These are phyloP conservation scores for Anagyrus pseudococci DNA, from an alignment of 2,888 invertebrate genomes.

Conservation along the genomic window DNA sequence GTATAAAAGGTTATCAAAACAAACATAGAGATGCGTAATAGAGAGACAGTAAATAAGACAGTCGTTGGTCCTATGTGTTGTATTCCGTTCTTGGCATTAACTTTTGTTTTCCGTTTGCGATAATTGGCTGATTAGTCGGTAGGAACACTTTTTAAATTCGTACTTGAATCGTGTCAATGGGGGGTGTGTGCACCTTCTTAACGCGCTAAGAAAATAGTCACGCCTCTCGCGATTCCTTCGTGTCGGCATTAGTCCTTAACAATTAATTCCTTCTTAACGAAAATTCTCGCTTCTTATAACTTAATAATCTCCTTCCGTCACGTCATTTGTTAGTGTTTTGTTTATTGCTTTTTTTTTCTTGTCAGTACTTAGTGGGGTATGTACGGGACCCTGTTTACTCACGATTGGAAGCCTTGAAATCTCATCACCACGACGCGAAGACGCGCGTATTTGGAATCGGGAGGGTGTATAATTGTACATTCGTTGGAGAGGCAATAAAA, in stretches of 20 bases:
- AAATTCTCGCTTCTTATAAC: constrained; percentile 4
- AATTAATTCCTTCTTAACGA: neutral
- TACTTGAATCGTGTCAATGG: no score
- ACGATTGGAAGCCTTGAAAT: neutral
- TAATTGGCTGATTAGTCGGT: no score
- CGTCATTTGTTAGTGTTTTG: neutral
- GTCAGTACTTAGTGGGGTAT: no score
- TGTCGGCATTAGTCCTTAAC: neutral
- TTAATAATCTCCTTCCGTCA: neutral
- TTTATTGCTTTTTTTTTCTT: neutral
- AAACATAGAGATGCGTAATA: neutral
- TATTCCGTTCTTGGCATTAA: neutral
- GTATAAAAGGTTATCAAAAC: neutral
- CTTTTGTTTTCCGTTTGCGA: neutral
- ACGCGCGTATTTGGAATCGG: neutral
- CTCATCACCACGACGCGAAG: neutral
- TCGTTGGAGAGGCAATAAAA: no score
- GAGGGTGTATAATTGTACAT: no score
- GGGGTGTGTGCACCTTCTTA: no score
- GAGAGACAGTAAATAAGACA: constrained; percentile 2
- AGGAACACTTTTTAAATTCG: no score
- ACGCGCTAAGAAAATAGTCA: no score
- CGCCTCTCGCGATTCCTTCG: no score
- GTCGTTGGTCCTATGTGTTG: constrained; percentile 12
- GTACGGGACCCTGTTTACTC: constrained; percentile 11